Conservation (phyloP, 35 echinoderm and acorn worm species). For the Apostichopus japonicus region DNA sequence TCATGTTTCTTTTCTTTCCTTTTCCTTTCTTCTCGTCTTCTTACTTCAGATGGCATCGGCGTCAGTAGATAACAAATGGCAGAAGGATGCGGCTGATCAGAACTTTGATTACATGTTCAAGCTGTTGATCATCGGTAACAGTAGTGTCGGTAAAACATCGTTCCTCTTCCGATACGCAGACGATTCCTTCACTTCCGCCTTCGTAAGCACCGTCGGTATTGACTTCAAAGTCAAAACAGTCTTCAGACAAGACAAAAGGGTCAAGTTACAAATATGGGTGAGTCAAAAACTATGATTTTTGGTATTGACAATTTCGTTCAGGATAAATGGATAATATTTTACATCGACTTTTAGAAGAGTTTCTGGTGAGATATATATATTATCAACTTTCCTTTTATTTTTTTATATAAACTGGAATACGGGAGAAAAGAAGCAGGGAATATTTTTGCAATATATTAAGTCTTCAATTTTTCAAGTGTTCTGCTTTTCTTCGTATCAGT, state of each 20-base stretch:
- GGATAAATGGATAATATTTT: too few relatives aligned
- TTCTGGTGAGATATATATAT: too few relatives aligned
- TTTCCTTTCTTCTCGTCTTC: background rate
- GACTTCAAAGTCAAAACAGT: constrained; percentile 99
- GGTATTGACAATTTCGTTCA: too few relatives aligned
- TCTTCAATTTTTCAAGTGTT: too few relatives aligned
- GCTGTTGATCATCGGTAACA: constrained; percentile 98
- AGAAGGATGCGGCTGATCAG: constrained; percentile 99
- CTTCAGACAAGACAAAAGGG: constrained; percentile 98
- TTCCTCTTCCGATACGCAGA: constrained; percentile 99
- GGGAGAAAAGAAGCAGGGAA: too few relatives aligned
- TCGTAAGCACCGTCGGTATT: constrained; percentile 98
- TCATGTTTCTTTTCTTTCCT: too few relatives aligned
- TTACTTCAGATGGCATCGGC: constrained; percentile 93
- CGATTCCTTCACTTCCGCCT: constrained; percentile 98
- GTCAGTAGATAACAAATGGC: constrained; percentile 99
- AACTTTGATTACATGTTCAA: constrained; percentile 99
- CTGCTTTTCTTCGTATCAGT: too few relatives aligned
- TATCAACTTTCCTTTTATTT: too few relatives aligned
- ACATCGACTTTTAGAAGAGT: too few relatives aligned
- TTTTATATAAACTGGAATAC: too few relatives aligned
- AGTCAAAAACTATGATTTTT: constrained; percentile 36
- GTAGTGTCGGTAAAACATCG: constrained; percentile 98
- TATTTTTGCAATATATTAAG: too few relatives aligned
- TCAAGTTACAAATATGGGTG: constrained; percentile 99